These are phyloP conservation scores for Rhinolophus sinicus DNA, from an alignment of 2,113 vertebrate species.

Conservation along the genomic window DNA sequence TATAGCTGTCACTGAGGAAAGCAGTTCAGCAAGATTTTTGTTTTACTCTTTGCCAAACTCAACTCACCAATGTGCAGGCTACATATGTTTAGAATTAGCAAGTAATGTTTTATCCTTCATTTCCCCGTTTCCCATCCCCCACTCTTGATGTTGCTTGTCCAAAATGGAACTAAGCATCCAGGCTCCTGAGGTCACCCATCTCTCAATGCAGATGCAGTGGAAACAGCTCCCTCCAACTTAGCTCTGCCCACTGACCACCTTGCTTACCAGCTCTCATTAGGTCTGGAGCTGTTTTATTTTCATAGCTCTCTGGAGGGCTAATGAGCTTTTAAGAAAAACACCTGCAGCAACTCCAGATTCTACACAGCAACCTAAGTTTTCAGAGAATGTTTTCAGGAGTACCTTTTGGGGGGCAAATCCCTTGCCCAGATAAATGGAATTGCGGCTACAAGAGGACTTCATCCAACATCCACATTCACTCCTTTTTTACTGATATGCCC, in stretches of 20 bases:
- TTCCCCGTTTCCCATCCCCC: conserved; percentile 5
- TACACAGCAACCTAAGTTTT: neutral
- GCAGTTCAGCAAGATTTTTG: conserved; percentile 17
- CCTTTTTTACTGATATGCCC: conserved; percentile 55
- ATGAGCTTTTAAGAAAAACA: conserved; percentile 74
- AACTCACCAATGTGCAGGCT: conserved; percentile 50
- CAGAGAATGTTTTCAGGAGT: conserved; percentile 54
- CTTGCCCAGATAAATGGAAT: conserved; percentile 69
- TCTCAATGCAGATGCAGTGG: conserved; percentile 56
- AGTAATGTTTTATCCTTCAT: conserved; percentile 52
- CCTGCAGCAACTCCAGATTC: conserved; percentile 59
- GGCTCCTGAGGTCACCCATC: neutral
- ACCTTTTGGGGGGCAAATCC: neutral
- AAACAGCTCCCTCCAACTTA: neutral
- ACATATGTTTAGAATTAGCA: conserved; percentile 78
- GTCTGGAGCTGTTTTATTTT: conserved; percentile 46
- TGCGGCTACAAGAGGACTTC: conserved; percentile 10
- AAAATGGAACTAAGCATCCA: neutral
- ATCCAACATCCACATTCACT: conserved; percentile 63
- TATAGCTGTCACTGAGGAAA: conserved; percentile 56
- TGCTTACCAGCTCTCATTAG: conserved; percentile 35
- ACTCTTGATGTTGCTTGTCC: neutral
- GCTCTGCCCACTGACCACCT: conserved; percentile 16
- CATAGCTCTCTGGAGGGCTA: conserved; percentile 58
- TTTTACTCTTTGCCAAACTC: conserved; percentile 67